Base-by-base conservation (phyloP, 2,888 invertebrate species). In the Drosophila nr. medialis region DNA sequence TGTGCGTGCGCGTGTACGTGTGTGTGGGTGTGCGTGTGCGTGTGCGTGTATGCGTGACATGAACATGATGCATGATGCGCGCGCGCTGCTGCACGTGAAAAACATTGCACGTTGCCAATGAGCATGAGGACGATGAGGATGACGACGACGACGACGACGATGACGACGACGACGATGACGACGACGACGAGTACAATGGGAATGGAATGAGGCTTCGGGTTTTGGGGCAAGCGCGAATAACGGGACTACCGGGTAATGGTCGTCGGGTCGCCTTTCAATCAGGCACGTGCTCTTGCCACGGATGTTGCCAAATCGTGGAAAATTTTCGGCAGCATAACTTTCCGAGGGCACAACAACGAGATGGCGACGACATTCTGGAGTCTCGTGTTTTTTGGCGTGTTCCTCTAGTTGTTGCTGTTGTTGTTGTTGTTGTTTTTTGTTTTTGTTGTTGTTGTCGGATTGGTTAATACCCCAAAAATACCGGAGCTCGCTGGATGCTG, bases 11-110 rank as follows among this genome's bases (percentile, higher is more conserved):
- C 29, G 65, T 55, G 36, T 54, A 49, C n/a, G 29, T 29, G 49
- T 29, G 40, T n/a, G 27, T 48, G 64, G 48, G 38, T 38, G 53
- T 59, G 42, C 54, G 29, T 49, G 49, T 24, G 2, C 24, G 24
- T 1, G 34, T 40, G 30, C 18, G 36, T 49, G 53, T 61, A n/a
- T 64, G 64, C 49, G 51, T 59, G 65, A 29, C 59, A 66, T 73
- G 82, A 72, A 80, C 66, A 59, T 58, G 75, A 59, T 73, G 78
- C 68, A 78, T 68, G 64, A 73, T 83, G 81, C 81, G 84, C 81
- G 80, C 83, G 81, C 81, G 83, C 83, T 80, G 83, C 83, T 80
- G 83, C 83, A 78, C 64, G 63, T 77, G 77, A 77, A 64, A 64
- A 72, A 66, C 63, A 77, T 67, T 61, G 72, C 62, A 59, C 63